Conservation (phyloP, 2,113 vertebrate species). For the Dipodomys merriami region DNA sequence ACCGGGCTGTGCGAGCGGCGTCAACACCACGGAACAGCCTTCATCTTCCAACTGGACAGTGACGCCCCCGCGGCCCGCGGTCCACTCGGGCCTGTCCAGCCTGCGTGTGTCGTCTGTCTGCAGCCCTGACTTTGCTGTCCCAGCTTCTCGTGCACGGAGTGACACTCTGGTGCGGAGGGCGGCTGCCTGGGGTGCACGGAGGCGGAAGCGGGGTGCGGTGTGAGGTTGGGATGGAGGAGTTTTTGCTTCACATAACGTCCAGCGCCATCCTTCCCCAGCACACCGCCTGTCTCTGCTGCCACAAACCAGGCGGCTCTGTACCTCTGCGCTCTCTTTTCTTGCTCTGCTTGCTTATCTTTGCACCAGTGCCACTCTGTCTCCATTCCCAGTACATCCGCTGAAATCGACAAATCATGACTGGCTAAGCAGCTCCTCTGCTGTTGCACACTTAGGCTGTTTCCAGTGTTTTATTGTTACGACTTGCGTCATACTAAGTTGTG, state of each 20-base stretch:
- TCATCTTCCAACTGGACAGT: neutral
- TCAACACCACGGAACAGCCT: neutral
- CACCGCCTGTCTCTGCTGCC: neutral
- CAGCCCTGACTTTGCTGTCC: neutral
- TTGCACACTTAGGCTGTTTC: neutral
- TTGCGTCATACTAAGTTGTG: neutral
- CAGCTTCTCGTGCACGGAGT: neutral
- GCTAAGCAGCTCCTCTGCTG: neutral
- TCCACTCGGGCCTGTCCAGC: neutral
- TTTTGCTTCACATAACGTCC: fast-evolving
- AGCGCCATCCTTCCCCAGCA: neutral
- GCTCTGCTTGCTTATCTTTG: neutral
- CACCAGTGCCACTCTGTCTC: neutral
- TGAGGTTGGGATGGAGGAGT: neutral
- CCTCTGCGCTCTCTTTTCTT: neutral
- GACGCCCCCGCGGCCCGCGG: neutral
- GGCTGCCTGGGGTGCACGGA: neutral
- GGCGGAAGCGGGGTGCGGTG: neutral
- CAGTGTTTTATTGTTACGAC: neutral
- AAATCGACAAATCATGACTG: neutral
- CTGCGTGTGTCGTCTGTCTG: neutral
- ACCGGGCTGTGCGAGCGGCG: neutral
- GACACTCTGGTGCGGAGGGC: too few species aligned
- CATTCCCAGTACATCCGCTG: neutral
- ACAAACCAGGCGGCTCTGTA: neutral